A percentile compares a stretch with the other conserved stretches of the same genome.
phyloP scores from a whole-genome alignment of 35 echinoderm and acorn worm species.

The Chiridota heheva region DNA sequence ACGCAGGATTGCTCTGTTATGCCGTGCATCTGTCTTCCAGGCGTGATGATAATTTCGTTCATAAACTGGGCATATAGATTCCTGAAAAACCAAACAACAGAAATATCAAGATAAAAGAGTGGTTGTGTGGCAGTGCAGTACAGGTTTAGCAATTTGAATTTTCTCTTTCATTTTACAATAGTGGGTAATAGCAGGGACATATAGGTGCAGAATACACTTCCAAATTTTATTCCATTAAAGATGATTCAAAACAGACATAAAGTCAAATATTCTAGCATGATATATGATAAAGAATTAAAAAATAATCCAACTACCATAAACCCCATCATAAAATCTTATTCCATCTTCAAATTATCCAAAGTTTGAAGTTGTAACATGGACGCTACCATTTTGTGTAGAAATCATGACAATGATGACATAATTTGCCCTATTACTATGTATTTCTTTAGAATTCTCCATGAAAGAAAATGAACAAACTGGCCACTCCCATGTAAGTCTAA shows the following conservation, averaged over 20 bases:
- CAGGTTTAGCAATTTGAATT: not conserved
- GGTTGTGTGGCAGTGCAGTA: not conserved
- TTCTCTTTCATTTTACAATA: not conserved
- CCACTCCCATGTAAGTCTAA: no score
- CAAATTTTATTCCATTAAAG: not conserved
- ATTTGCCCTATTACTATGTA: not conserved
- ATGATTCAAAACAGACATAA: not conserved
- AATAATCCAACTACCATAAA: no score
- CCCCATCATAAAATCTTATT: no score
- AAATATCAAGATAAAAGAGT: constrained; percentile 4
- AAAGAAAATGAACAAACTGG: no score
- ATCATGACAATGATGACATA: no score
- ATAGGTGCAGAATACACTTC: no score
- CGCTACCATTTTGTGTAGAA: no score
- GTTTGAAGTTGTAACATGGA: no score
- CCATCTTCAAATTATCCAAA: no score
- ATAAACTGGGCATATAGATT: constrained; percentile 76
- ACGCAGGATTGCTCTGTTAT: constrained; percentile 25
- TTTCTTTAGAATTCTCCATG: no score
- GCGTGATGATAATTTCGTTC: constrained; percentile 85
- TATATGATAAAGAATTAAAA: no score
- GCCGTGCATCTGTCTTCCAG: constrained; percentile 54
- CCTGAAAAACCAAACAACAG: constrained; percentile 34
- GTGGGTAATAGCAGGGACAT: not conserved
- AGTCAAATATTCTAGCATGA: no score